A percentile compares a stretch with the other conserved stretches of the same genome.
These are phyloP conservation scores for Pyrochroa serraticornis DNA, from an alignment of 2,888 invertebrate species.

Conservation along the genomic window DNA sequence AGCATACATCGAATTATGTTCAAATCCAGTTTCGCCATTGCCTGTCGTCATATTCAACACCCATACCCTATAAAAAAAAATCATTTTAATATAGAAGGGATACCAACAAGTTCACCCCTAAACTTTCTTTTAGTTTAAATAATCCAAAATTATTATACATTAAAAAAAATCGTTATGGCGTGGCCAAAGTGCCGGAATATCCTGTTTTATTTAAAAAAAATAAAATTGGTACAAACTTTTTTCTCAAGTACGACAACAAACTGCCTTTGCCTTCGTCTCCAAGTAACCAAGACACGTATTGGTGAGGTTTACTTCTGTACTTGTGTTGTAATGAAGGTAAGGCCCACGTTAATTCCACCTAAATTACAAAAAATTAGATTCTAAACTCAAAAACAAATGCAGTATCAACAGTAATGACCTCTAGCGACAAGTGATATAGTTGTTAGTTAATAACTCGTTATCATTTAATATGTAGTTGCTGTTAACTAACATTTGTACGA, in stretches of 20 bases:
- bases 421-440: too few relatives aligned
- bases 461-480: too few relatives aligned
- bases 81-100: slow-evolving; percentile 8
- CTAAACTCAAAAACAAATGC: too few relatives aligned
- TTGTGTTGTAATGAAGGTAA: slow-evolving; percentile 67
- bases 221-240: slow-evolving; percentile 63
- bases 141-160: too few relatives aligned
- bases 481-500: too few relatives aligned
- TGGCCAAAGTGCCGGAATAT: slow-evolving; percentile 9
- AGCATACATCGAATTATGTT: slow-evolving; percentile 79
- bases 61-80: slow-evolving; percentile 68
- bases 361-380: slow-evolving; percentile 21
- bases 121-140: too few relatives aligned
- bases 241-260: slow-evolving; percentile 76
- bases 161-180: slow-evolving; percentile 9
- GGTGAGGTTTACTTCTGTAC: slow-evolving; percentile 78
- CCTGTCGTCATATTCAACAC: slow-evolving; percentile 74
- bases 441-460: too few relatives aligned
- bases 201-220: background rate
- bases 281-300: slow-evolving; percentile 78
- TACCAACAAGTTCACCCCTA: too few relatives aligned
- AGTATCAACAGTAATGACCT: too few relatives aligned
- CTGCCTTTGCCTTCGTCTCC: slow-evolving; percentile 89
- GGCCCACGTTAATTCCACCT: slow-evolving; percentile 69
- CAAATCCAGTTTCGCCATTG: slow-evolving; percentile 76